These are phyloP conservation scores for Macrotrachela quadricornifera DNA, from an alignment of 1,140 invertebrate species.

Conservation along the genomic window DNA sequence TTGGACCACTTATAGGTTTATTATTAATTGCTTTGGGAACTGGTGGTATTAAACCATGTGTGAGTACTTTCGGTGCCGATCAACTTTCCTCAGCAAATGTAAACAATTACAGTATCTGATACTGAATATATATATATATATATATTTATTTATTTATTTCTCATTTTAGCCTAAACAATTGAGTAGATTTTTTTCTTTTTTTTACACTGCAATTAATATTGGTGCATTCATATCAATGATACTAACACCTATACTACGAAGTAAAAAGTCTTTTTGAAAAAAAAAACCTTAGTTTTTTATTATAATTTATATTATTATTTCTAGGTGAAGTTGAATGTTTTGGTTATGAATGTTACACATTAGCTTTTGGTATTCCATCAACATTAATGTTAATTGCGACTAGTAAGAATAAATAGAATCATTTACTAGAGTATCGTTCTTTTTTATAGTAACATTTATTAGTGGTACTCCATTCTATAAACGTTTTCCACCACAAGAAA, in stretches of 20 bases:
- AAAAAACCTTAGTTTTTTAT: conserved; percentile 66
- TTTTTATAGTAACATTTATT: conserved; percentile 4
- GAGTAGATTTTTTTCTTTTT: conserved; percentile 60
- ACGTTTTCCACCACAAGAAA: neutral
- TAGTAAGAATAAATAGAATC: neutral
- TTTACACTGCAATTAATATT: conserved; percentile 77
- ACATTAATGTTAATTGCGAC: conserved; percentile 41
- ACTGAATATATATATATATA: too few species aligned
- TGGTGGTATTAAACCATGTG: conserved; percentile 82
- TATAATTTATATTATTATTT: conserved; percentile 57
- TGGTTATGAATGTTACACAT: conserved; percentile 56
- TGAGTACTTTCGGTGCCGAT: conserved; percentile 84
- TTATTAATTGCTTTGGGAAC: conserved; percentile 27
- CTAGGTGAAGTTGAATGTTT: conserved; percentile 57
- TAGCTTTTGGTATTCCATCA: conserved; percentile 76
- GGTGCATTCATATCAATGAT: conserved; percentile 75
- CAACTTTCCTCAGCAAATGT: conserved; percentile 33
- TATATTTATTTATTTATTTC: conserved; percentile 79
- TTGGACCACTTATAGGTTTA: conserved; percentile 20
- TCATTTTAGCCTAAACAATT: conserved; percentile 55
- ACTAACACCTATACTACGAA: conserved; percentile 58
- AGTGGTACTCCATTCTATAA: conserved; percentile 8
- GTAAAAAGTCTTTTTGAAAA: conserved; percentile 48
- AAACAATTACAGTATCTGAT: too few species aligned
- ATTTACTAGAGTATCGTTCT: too few species aligned